These are phyloP conservation scores for Lanius collurio DNA, from an alignment of 2,113 vertebrate genomes.

Conservation along the genomic window DNA sequence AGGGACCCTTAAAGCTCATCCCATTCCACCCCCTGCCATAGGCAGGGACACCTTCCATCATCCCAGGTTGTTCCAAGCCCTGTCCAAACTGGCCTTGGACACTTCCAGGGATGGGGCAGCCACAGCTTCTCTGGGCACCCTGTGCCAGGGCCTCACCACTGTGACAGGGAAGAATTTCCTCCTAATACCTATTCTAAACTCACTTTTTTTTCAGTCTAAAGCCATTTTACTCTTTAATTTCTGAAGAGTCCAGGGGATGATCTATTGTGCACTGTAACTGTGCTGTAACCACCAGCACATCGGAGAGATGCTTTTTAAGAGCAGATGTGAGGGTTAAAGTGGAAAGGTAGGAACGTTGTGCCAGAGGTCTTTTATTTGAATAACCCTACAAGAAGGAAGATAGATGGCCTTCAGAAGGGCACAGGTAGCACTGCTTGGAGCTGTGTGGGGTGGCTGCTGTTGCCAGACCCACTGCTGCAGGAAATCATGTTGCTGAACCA, in stretches of 20 bases:
- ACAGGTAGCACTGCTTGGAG: neutral
- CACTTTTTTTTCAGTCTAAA: neutral
- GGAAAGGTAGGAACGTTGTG: neutral
- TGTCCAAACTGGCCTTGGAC: rapidly evolving
- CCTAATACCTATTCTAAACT: neutral
- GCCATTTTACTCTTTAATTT: neutral
- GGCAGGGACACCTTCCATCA: neutral
- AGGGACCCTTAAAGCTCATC: neutral
- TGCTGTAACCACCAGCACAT: neutral
- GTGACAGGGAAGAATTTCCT: neutral
- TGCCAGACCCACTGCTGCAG: neutral
- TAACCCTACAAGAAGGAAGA: neutral
- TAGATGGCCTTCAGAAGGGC: neutral
- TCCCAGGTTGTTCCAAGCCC: neutral
- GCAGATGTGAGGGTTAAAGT: neutral
- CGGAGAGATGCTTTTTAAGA: neutral
- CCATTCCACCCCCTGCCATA: neutral
- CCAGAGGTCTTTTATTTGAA: neutral
- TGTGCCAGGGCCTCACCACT: neutral
- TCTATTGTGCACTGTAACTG: too few species aligned
- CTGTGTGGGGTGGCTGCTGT: neutral
- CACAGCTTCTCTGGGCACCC: neutral
- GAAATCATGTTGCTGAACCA: neutral
- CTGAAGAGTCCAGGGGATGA: neutral
- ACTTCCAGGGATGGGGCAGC: neutral